phyloP scores from a whole-genome alignment of 2,113 vertebrate genomes.

The Chionomys nivalis region DNA sequence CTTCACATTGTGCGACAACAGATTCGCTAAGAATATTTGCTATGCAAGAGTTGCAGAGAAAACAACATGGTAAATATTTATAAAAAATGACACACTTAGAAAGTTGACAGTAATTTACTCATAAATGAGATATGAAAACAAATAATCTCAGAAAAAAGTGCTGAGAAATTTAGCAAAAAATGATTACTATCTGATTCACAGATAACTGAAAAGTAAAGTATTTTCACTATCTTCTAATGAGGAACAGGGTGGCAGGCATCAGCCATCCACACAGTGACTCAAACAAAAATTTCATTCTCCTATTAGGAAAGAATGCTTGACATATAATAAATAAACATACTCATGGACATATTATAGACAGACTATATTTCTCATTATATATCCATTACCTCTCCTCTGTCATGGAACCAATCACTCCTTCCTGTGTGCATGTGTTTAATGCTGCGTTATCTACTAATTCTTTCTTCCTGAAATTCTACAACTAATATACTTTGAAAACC shows the following conservation, averaged over 20 bases:
- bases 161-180: not conserved
- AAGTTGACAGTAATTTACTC: constrained; percentile 39
- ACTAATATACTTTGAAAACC: not conserved
- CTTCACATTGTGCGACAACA: not conserved
- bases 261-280: not conserved
- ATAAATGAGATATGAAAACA: not conserved
- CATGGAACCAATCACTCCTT: not conserved
- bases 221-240: not conserved
- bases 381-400: not conserved
- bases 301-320: not conserved
- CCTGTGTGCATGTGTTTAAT: not conserved
- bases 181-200: not conserved
- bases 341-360: not conserved
- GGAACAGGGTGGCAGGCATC: not conserved
- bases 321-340: not conserved
- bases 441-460: not conserved
- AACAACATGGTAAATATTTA: constrained; percentile 46
- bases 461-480: constrained; percentile 2
- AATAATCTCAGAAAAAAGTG: not conserved
- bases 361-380: not conserved
- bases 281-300: not conserved
- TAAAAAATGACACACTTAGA: not conserved
- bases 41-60: not conserved
- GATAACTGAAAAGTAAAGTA: not conserved
- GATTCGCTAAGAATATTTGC: constrained; percentile 54